Evolutionary conservation across 1,140 invertebrate genomes (phyloP).

Genomic region (Apis mellifera): Amel_HAv3.1 CM009938.2:8835501-8836000

Average conservation of each 20-base stretch:
- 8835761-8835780: no score
- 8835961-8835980: neutral
- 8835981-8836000: no score
- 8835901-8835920: no score
- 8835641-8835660: neutral
- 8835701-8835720: neutral
- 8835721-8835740: no score
- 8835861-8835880: no score
- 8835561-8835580: neutral
- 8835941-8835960: neutral
- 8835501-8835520: slow-evolving; percentile 8
- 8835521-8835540: neutral
- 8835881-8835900: no score
- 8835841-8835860: no score
- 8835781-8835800: no score
- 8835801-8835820: no score
- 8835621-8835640: neutral
- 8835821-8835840: no score
- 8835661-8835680: neutral
- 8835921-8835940: neutral
- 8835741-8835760: no score
- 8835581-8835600: neutral
- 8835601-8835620: neutral
- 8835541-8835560: neutral
- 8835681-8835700: neutral